Evolutionary conservation across 2,113 vertebrate genomes (phyloP).

Genomic region (Lophius piscatorius): DNA sequence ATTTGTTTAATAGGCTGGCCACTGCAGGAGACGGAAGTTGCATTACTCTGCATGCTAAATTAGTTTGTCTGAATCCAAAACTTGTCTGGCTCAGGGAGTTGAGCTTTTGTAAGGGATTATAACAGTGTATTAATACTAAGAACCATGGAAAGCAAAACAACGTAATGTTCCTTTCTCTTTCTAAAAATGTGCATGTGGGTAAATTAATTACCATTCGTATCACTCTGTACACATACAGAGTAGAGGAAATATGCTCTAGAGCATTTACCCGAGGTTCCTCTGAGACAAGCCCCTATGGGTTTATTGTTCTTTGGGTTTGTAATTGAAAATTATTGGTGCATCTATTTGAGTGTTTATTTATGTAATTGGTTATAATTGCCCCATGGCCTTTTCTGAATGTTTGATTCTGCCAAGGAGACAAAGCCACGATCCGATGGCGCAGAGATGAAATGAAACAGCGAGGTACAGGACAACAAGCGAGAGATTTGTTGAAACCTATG

Average conservation of each 20-base stretch:
- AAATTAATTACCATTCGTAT: constrained; percentile 57
- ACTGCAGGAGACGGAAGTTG: constrained; percentile 57
- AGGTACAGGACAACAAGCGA: constrained; percentile 15
- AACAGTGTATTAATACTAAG: constrained; percentile 55
- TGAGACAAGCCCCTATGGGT: constrained; percentile 24
- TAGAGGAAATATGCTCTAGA: constrained; percentile 30
- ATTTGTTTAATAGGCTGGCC: constrained; percentile 61
- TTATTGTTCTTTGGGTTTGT: constrained; percentile 2
- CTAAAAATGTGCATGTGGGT: constrained; percentile 36
- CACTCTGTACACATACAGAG: constrained; percentile 41
- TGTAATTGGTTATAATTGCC: not conserved
- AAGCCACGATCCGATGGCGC: constrained; percentile 5
- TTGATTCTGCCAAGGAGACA: constrained; percentile 10
- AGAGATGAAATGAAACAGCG: constrained; percentile 4
- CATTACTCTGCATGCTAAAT: constrained; percentile 74
- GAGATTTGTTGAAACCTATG: constrained; percentile 27
- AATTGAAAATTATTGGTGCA: not conserved
- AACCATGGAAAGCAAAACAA: constrained; percentile 59
- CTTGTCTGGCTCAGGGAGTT: constrained; percentile 58
- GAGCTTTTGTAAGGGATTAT: constrained; percentile 68
- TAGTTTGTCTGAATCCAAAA: constrained; percentile 66
- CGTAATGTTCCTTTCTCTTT: constrained; percentile 48
- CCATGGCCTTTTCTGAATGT: not conserved
- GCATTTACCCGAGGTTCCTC: constrained; percentile 5
- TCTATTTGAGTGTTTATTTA: constrained; percentile 3